Base-by-base conservation (phyloP, 2,113 vertebrate genomes). In the Centropristis striata region DNA sequence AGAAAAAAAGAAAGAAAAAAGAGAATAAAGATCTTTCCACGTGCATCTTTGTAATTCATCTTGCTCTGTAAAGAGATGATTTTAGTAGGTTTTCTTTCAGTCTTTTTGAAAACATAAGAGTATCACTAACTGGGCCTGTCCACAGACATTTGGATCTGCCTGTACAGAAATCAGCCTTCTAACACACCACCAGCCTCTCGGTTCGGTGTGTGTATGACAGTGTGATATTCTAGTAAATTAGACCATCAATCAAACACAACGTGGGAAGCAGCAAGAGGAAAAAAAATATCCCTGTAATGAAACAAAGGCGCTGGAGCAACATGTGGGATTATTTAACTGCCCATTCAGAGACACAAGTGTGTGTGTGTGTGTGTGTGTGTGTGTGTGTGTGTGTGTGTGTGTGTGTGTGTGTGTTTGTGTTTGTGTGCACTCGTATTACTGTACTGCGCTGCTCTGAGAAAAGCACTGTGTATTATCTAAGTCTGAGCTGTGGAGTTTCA, bases 231-330 rank as follows among this genome's bases (percentile, higher is more conserved):
- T 61, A 81, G 88, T 90, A 95, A 95, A 95, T 95, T 93, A 94
- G 91, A 87, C 93, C 93, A 96, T 96, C 94, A 93, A 95, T 95
- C 94, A 90, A 88, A 89, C 71, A 73, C 78, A 85, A 90, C 88
- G 86, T 81, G 74, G 79, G 81, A 88, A 88, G 84, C 80, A 73
- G 85, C 42, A 63, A 72, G 58, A 81, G 53, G 87, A 51, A 73
- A 73, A 72, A 71, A 90, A 87, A 88, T 50, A 84, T 81, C 71
- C 80, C 81, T 25, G 58, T 85, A 90, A 84, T 84, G 91, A 89
- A 91, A 90, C 88, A 90, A 90, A 90, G 84, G 83, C 78, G 65
- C 67, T 78, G 74, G 46, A 81, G 85, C 85, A 84, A 92, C 95
- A 94, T 94, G 25, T 95, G 95, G 93, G 86, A 91, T 90, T 93